Percentiles rank a stretch among this genome's conserved stretches.
phyloP scores from a whole-genome alignment of 2,888 invertebrate species.

The Morpho deidamia region DNA sequence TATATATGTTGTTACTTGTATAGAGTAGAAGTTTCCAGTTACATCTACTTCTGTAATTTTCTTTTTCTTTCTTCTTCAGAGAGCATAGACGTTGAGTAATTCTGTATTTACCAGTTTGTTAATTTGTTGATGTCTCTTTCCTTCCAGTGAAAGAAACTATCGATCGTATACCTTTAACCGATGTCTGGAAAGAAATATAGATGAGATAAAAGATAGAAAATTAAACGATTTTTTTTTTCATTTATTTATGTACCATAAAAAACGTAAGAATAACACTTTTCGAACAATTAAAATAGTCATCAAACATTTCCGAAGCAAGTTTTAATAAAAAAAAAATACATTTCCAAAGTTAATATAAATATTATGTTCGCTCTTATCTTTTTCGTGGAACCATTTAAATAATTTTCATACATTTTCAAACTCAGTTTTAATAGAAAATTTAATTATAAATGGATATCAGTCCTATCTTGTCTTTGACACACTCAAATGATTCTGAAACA shows the following conservation, averaged over 20 bases:
- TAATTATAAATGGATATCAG: too few species aligned
- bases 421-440: too few species aligned
- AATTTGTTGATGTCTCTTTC: conserved; percentile 77
- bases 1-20: background rate
- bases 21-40: background rate
- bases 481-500: too few species aligned
- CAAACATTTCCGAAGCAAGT: background rate
- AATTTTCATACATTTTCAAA: too few species aligned
- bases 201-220: background rate
- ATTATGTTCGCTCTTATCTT: background rate
- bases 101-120: conserved; percentile 8
- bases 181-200: conserved; percentile 81
- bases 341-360: background rate
- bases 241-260: too few species aligned
- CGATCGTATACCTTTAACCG: conserved; percentile 90
- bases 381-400: background rate
- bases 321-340: background rate
- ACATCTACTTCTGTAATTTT: background rate
- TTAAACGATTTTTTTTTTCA: too few species aligned
- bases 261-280: too few species aligned
- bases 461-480: too few species aligned
- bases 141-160: conserved; percentile 89
- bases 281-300: too few species aligned
- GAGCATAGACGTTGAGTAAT: background rate
- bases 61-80: background rate